phyloP scores from a whole-genome alignment of 1,140 invertebrate genomes.

The Zeugodacus cucurbitae region DNA sequence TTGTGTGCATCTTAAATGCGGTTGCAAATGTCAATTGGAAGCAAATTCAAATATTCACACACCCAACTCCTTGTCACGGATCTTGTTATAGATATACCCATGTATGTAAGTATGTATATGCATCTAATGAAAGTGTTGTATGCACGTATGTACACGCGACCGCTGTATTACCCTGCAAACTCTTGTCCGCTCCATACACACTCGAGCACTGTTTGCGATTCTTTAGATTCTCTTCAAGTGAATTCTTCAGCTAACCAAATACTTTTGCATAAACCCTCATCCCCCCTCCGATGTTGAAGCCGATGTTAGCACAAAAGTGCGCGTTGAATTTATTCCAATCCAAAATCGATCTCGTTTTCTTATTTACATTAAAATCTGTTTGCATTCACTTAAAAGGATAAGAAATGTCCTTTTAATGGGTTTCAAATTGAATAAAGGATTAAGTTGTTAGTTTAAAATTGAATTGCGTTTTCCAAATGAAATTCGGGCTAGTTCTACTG shows the following conservation, averaged over 20 bases:
- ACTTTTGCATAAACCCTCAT: background rate
- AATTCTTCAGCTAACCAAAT: background rate
- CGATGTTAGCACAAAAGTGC: background rate
- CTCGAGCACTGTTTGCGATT: background rate
- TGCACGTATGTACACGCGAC: background rate
- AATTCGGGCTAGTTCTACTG: conserved; percentile 45
- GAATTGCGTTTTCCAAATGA: conserved; percentile 59
- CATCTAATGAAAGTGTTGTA: background rate
- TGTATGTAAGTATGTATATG: background rate
- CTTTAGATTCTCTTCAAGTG: background rate
- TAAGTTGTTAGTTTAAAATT: conserved; percentile 67
- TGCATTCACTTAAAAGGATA: conserved; percentile 67
- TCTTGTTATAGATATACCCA: background rate
- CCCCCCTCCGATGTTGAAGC: background rate
- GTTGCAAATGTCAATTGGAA: conserved; percentile 65
- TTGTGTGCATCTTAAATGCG: conserved; percentile 58
- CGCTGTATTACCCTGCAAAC: background rate
- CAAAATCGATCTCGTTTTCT: conserved; percentile 65
- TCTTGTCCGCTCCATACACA: background rate
- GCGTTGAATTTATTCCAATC: conserved; percentile 40
- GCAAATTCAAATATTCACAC: conserved; percentile 24
- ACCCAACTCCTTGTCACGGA: background rate
- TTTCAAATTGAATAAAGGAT: conserved; percentile 67
- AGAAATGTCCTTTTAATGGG: conserved; percentile 67
- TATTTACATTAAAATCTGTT: conserved; percentile 67